Evolutionary conservation across 2,797 vertebrate genomes (phyloP), one percentile per base, ranked within the genome.

Genomic region (Garrulus glandarius): DNA sequence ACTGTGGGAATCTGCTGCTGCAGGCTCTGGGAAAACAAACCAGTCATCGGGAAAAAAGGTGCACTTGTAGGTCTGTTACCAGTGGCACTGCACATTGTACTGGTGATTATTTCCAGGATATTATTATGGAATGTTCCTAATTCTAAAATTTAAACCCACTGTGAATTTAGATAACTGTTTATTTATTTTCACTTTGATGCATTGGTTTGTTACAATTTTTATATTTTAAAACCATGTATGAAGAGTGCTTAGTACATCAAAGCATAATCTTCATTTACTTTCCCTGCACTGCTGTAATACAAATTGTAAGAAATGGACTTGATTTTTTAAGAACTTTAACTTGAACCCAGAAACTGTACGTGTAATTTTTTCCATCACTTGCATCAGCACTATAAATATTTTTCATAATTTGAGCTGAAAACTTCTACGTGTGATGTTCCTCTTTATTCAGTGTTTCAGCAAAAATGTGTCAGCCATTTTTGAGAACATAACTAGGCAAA

Each of bases 1-100:
- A 9, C 22, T 24, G 6, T 18, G 55, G 27, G 32, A n/a, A 52
- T 50, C 39, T 32, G 37, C 13, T 34, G 0, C 26, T 56, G n/a
- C 34, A 20, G 37, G 5, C 10, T 32, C 17, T 27, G 8, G 9
- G 22, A 29, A 74, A 78, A 20, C 46, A n/a, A 65, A 22, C 10
- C 11, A 43, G 32, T 5, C 4, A 14, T 32, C 6, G 2, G 18
- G 11, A 53, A 26, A 41, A 43, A 26, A 63, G 9, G 21, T 26
- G 37, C 14, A 1, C 5, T 14, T n/a, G 17, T 4, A 56, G 34
- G 5, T 61, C 32, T 74, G 7, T 71, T 39, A 34, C 6, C 61
- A 24, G 36, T 15, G 37, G 36, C 15, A 4, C 29, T 19, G 2
- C 0, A 1, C 13, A 3, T 20, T 2, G 1, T 11, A 22, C 1